Evolutionary conservation across 2,888 invertebrate species (phyloP).

Genomic region (Axea sp.): DNA sequence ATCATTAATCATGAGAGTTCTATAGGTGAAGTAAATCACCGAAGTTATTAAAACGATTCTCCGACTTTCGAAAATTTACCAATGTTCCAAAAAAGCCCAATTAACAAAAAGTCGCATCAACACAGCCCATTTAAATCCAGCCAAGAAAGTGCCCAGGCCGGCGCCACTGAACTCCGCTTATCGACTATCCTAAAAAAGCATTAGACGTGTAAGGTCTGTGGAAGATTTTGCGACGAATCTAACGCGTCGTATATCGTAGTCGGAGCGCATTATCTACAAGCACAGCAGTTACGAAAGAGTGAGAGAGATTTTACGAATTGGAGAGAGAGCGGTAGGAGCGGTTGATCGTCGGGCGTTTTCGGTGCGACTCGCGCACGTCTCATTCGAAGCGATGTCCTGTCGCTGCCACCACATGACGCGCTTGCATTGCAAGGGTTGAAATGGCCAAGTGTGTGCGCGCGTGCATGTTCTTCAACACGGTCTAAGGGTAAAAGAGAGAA

Average conservation of each 20-base stretch:
- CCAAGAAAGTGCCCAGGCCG: constrained; percentile 3
- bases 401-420: constrained; percentile 74
- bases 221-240: constrained; percentile 53
- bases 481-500: constrained; percentile 40
- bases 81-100: no score
- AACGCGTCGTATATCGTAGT: constrained; percentile 48
- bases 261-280: constrained; percentile 49
- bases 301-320: constrained; percentile 17
- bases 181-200: constrained; percentile 40
- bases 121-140: constrained; percentile 18
- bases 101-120: not conserved
- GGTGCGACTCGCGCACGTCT: constrained; percentile 51
- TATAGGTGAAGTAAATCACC: not conserved
- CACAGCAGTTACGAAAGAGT: constrained; percentile 26
- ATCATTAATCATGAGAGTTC: not conserved
- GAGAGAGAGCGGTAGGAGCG: constrained; percentile 59
- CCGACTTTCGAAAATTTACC: not conserved
- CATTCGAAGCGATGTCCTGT: constrained; percentile 66
- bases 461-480: constrained; percentile 44
- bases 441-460: constrained; percentile 35
- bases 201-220: constrained; percentile 35
- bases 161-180: constrained; percentile 30
- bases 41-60: not conserved
- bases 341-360: constrained; percentile 67
- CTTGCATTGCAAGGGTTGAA: constrained; percentile 58